phyloP scores from a whole-genome alignment of 2,113 vertebrate species.

The Puma concolor region DNA sequence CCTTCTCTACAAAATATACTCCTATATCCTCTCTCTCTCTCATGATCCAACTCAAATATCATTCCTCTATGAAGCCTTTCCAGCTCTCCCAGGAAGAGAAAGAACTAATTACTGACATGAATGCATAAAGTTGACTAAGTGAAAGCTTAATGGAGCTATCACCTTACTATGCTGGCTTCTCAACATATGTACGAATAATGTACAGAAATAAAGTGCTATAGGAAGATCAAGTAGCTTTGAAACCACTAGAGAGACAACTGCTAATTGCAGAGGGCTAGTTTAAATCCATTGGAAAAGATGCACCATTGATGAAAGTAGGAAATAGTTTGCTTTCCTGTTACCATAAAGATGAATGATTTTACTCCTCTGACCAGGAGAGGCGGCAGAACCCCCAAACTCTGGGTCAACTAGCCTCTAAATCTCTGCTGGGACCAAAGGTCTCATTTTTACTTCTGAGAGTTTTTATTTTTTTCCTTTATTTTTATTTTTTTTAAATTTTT shows the following conservation, averaged over 20 bases:
- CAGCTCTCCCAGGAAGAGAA: not conserved
- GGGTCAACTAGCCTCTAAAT: not conserved
- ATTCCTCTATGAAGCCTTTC: not conserved
- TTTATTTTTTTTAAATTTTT: not conserved
- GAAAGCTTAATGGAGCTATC: not conserved
- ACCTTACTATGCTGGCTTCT: not conserved
- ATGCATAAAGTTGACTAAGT: not conserved
- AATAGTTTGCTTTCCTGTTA: not conserved
- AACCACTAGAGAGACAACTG: not conserved
- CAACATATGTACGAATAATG: not conserved
- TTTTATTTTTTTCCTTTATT: rapidly evolving
- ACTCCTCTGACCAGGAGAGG: not conserved
- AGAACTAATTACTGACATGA: not conserved
- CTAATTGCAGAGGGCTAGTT: not conserved
- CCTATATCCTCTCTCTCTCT: not conserved
- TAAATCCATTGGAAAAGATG: not conserved
- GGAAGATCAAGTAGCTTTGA: not conserved
- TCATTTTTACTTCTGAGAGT: not conserved
- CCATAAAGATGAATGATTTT: not conserved
- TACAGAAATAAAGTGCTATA: not conserved
- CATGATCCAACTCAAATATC: not conserved
- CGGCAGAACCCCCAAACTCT: not conserved
- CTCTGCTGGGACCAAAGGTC: not conserved
- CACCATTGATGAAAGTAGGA: not conserved
- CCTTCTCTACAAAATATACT: not conserved